Evolutionary conservation across 1,140 invertebrate genomes (phyloP).

Genomic region (Hylaeus anthracinus): DNA sequence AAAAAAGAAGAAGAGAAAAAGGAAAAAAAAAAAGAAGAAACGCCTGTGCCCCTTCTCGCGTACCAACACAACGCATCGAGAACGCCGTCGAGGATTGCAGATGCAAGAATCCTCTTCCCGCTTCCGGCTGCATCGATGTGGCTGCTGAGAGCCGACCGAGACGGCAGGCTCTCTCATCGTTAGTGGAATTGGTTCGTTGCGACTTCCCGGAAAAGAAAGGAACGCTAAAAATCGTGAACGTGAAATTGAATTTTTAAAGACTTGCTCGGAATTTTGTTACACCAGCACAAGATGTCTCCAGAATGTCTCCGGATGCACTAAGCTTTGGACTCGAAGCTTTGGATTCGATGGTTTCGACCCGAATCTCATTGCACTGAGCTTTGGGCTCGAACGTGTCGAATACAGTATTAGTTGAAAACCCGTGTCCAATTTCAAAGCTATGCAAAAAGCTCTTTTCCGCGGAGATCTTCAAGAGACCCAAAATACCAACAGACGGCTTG

Average conservation of each 20-base stretch:
- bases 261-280: too few species aligned
- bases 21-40: neutral
- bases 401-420: too few species aligned
- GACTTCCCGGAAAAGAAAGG: conserved; percentile 2
- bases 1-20: too few species aligned
- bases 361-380: too few species aligned
- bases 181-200: conserved; percentile 32
- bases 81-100: conserved; percentile 75
- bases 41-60: conserved; percentile 56
- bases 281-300: too few species aligned
- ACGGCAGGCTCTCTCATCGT: conserved; percentile 21
- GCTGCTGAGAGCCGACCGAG: conserved; percentile 8
- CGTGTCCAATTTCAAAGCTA: too few species aligned
- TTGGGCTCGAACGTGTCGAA: too few species aligned
- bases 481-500: conserved; percentile 54
- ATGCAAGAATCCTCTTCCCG: conserved; percentile 63
- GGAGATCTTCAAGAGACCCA: conserved; percentile 38
- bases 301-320: too few species aligned
- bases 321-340: too few species aligned
- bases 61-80: conserved; percentile 61
- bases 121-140: conserved; percentile 33
- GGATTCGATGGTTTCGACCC: too few species aligned
- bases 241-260: too few species aligned
- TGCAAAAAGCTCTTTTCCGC: conserved; percentile 23
- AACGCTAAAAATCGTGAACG: conserved; percentile 7